Evolutionary conservation across 2,888 invertebrate species (phyloP), one percentile per base, ranked within the genome.

Genomic region (Nephrotoma guestfalica): DNA sequence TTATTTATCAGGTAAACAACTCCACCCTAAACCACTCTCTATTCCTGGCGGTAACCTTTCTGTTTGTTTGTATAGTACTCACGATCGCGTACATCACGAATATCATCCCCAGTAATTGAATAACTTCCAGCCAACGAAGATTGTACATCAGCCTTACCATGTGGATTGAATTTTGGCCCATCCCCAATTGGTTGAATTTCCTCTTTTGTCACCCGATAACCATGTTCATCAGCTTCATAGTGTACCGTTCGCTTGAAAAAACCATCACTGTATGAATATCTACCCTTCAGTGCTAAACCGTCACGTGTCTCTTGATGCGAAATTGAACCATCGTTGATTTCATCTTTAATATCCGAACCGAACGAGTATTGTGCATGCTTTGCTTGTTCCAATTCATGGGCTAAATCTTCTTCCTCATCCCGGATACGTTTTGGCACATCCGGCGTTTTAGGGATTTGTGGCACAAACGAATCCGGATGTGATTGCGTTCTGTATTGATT

Each of bases 261-360:
- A 0, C 94, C 94, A 90, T 94, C 94, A 88, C 93, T 93, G 90
- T 94, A 94, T 5, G 93, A 92, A 89, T 94, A 94, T 87, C 91
- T 90, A 3, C 94, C 94, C 83, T 88, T 91, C 0, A 93, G 86
- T 15, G 86, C 43, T 13, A 88, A 85, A 40, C 87, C 88, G n/a
- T 88, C 86, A 41, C 91, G 90, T 0, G 89, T 89, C 89, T 93
- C 93, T 57, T 91, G 89, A 0, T 92, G 90, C 0, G 88, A 85
- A 6, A 91, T 90, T 2, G 88, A 87, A n/a, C 91, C 90, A 88
- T 92, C 93, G 88, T 91, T 92, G 88, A 93, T 93, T 1, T 91
- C 89, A 89, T 93, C 93, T 4, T 91, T 88, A 4, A 93, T 89
- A 0, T 90, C 88, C 0, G 92, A 89, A n/a, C 90, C 89, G 88